phyloP scores from a whole-genome alignment of 2,888 invertebrate genomes.

The Mesorhabditis spiculigera region DNA sequence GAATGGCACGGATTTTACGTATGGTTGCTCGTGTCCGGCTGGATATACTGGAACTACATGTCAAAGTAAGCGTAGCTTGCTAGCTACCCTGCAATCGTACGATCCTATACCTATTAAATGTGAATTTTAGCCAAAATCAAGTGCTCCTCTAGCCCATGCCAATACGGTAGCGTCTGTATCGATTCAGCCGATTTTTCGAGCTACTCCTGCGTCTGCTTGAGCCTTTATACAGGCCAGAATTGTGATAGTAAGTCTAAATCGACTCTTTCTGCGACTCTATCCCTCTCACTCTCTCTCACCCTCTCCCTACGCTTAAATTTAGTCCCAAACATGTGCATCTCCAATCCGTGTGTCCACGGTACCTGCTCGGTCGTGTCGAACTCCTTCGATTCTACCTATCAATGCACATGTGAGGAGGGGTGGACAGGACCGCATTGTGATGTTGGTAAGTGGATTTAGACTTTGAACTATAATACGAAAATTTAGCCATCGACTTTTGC shows the following conservation, averaged over 20 bases:
- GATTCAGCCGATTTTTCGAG: not conserved
- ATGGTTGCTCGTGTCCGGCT: not conserved
- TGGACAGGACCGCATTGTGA: not conserved
- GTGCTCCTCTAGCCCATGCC: not conserved
- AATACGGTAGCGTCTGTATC: slow-evolving; percentile 2
- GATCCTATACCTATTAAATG: not conserved
- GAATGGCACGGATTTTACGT: not conserved
- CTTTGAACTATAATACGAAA: too few species aligned
- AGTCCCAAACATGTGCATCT: slow-evolving; percentile 16
- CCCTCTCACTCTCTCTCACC: not conserved
- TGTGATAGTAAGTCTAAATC: slow-evolving; percentile 10
- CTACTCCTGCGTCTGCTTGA: slow-evolving; percentile 8
- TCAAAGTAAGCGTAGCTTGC: too few species aligned
- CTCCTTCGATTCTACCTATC: slow-evolving; percentile 8
- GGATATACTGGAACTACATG: not conserved
- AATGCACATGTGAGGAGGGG: not conserved
- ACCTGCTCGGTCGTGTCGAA: slow-evolving; percentile 14
- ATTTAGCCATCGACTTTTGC: slow-evolving; percentile 1
- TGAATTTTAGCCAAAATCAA: not conserved
- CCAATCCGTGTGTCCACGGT: slow-evolving; percentile 10
- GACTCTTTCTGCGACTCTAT: too few species aligned
- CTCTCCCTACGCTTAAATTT: not conserved
- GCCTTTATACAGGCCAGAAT: slow-evolving; percentile 3
- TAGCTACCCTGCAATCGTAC: too few species aligned
- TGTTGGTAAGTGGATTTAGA: not conserved